Evolutionary conservation across 2,888 invertebrate genomes (phyloP).

Genomic region (Perithous albicinctus): DNA sequence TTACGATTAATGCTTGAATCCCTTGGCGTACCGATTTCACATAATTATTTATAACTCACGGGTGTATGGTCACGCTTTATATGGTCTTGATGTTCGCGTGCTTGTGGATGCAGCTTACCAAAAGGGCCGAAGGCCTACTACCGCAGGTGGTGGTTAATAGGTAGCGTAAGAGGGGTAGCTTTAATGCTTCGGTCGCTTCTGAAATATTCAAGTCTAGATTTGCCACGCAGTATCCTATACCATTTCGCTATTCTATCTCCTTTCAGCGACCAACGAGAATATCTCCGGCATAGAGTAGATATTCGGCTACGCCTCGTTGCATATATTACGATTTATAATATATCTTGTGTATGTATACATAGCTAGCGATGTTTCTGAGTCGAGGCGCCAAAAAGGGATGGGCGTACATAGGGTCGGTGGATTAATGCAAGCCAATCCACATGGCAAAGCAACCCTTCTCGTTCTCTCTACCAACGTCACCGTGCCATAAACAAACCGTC

Average conservation of each 20-base stretch:
- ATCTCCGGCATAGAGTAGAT: slow-evolving; percentile 80
- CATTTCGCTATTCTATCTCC: slow-evolving; percentile 46
- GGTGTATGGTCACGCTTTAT: slow-evolving; percentile 24
- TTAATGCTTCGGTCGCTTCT: slow-evolving; percentile 81
- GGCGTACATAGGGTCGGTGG: slow-evolving; percentile 80
- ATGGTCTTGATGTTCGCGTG: slow-evolving; percentile 26
- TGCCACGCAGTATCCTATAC: slow-evolving; percentile 66
- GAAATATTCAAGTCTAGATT: slow-evolving; percentile 84
- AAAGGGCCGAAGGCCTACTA: slow-evolving; percentile 35
- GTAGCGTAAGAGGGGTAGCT: slow-evolving; percentile 83
- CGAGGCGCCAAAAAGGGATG: slow-evolving; percentile 44
- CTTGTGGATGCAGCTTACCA: slow-evolving; percentile 40
- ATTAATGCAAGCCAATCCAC: slow-evolving; percentile 84
- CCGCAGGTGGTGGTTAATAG: slow-evolving; percentile 81
- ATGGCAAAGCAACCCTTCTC: slow-evolving; percentile 73
- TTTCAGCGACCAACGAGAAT: slow-evolving; percentile 71
- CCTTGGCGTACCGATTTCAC: slow-evolving; percentile 28
- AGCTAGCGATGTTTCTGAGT: slow-evolving; percentile 62
- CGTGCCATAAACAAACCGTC: slow-evolving; percentile 79
- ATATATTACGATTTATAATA: slow-evolving; percentile 83
- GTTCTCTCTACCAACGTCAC: slow-evolving; percentile 76
- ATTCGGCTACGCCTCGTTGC: slow-evolving; percentile 76
- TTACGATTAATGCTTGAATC: neutral
- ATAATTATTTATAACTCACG: slow-evolving; percentile 45
- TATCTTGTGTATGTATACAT: slow-evolving; percentile 72